A percentile compares a stretch with the other conserved stretches of the same genome.
These are phyloP conservation scores for Montipora foliosa DNA, from an alignment of 64 coral and sea anemone species.

Conservation along the genomic window DNA sequence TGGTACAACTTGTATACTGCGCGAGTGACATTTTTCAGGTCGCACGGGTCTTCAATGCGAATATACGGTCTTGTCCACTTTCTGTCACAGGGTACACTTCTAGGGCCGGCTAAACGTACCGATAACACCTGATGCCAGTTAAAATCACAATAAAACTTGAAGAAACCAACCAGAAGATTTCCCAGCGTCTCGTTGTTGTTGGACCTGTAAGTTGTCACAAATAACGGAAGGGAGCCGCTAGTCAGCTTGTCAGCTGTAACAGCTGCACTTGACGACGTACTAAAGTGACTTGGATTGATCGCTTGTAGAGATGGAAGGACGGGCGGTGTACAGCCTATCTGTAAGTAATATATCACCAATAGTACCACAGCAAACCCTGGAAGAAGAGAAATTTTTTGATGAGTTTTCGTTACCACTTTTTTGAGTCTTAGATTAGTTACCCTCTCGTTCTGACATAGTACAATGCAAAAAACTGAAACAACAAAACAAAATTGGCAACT, in stretches of 20 bases:
- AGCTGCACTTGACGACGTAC: background rate
- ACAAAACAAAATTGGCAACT: too few species aligned
- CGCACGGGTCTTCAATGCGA: slow-evolving; percentile 66
- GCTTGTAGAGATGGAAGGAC: slow-evolving; percentile 61
- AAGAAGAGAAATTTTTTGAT: too few species aligned
- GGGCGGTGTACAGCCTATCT: slow-evolving; percentile 59
- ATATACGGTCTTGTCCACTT: slow-evolving; percentile 70
- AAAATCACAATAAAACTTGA: slow-evolving; percentile 60
- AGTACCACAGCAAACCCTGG: slow-evolving; percentile 68
- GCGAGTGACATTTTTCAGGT: slow-evolving; percentile 55
- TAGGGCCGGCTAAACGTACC: slow-evolving; percentile 17
- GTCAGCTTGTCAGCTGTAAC: slow-evolving; percentile 44
- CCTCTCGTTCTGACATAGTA: too few species aligned
- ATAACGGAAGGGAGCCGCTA: slow-evolving; percentile 8
- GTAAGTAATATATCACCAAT: slow-evolving; percentile 66
- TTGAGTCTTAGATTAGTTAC: too few species aligned
- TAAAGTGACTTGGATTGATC: slow-evolving; percentile 20
- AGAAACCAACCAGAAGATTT: slow-evolving; percentile 58
- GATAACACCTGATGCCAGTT: slow-evolving; percentile 56
- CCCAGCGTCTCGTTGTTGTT: slow-evolving; percentile 17
- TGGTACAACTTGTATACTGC: slow-evolving; percentile 4
- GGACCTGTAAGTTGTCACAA: slow-evolving; percentile 24
- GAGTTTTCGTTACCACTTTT: too few species aligned
- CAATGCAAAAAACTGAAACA: too few species aligned
- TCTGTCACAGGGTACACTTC: slow-evolving; percentile 17